Evolutionary conservation across 2,113 vertebrate species (phyloP), one percentile per base, ranked within the genome.

Genomic region (Pterophyllum scalare): DNA sequence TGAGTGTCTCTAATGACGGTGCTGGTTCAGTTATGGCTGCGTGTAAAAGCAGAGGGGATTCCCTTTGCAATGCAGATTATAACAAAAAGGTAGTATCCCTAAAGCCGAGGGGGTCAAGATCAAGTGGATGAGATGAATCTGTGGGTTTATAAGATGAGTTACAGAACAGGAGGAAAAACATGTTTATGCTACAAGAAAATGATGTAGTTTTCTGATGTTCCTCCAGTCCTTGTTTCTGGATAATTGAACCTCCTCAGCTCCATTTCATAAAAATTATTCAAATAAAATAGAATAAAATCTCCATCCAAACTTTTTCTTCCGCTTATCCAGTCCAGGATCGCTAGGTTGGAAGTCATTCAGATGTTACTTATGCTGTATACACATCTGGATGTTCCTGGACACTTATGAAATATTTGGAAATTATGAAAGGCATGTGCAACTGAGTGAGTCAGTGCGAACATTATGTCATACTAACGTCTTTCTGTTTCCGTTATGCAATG

Each of bases 401-500:
- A 46, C 26, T 38, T 80, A 60, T 35, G 52, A 61, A 62, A 22
- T 38, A 20, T 33, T 38, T 62, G 65, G 57, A 57, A 67, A 76
- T 62, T 67, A 40, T 65, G 81, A 46, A 70, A 76, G 14, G 77
- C 9, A 1, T 19, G 35, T 77, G 33, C 35, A 15, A 75, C 14
- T 33, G 74, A 75, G 46, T 79, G 70, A 75, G 60, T 46, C 59
- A 31, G 22, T 59, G 77, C 12, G 79, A 87, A 67, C 43, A 61
- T 83, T 64, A 58, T 76, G 77, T 84, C 67, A 79, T 59, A 2
- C n/a, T 80, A 64, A 82, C 57, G 54, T 65, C 28, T 83, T 57
- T 56, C 15, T 33, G n/a, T 28, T 15, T 67, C 11, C 4, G 28
- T 78, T 79, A 79, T 57, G 76, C 49, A 86, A 94, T 91, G 89